phyloP scores from a whole-genome alignment of 2,797 vertebrate species.

The Astyanax mexicanus region DNA sequence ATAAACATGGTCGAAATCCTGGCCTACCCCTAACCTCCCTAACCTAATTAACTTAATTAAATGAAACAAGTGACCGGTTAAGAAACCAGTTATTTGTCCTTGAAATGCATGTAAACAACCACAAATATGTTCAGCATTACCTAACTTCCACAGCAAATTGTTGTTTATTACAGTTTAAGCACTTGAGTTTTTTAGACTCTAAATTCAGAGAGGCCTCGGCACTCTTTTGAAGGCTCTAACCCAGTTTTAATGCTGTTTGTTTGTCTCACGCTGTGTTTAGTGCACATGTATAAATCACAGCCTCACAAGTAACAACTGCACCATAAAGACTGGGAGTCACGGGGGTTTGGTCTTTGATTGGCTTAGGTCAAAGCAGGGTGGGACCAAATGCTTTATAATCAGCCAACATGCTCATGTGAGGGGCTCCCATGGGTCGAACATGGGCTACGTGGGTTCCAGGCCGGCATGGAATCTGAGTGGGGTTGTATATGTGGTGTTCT shows the following conservation, averaged over 20 bases:
- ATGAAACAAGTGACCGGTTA: too few relatives aligned
- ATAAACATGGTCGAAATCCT: too few relatives aligned
- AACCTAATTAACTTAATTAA: too few relatives aligned
- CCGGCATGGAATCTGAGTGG: too few relatives aligned
- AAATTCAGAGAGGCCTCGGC: slow-evolving; percentile 44
- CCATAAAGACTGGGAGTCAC: slow-evolving; percentile 56
- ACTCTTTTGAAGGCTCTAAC: slow-evolving; percentile 59
- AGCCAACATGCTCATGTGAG: too few relatives aligned
- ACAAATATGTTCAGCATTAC: neutral
- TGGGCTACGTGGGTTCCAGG: too few relatives aligned
- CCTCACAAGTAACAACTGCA: slow-evolving; percentile 69
- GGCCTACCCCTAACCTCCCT: too few relatives aligned
- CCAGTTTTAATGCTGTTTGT: slow-evolving; percentile 69
- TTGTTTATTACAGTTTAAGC: slow-evolving; percentile 20
- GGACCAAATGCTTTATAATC: neutral
- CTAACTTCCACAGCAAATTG: neutral
- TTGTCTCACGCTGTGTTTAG: slow-evolving; percentile 74
- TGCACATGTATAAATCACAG: slow-evolving; percentile 71
- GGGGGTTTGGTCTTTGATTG: slow-evolving; percentile 23
- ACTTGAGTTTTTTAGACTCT: too few relatives aligned
- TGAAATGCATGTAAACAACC: neutral
- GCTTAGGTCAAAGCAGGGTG: slow-evolving; percentile 25
- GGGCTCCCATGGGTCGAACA: too few relatives aligned
- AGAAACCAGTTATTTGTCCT: neutral
- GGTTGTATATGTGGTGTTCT: too few relatives aligned